A percentile compares a stretch with the other conserved stretches of the same genome.
Evolutionary conservation across 2,888 invertebrate genomes (phyloP).

Genomic region (Zygogramma bicolorata): DNA sequence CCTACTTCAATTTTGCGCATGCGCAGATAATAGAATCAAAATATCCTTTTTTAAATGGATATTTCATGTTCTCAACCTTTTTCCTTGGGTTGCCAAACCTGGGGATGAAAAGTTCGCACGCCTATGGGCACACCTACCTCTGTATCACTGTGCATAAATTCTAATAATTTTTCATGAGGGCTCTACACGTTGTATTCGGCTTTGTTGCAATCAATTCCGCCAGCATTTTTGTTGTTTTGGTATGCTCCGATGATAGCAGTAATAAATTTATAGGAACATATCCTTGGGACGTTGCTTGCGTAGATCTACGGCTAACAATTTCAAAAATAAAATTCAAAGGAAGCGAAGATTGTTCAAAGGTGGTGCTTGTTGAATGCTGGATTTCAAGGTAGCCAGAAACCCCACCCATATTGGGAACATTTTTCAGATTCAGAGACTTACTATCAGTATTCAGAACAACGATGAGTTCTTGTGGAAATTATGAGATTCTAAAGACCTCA

Average conservation of each 20-base stretch:
- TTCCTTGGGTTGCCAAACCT: no score
- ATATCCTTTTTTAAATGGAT: no score
- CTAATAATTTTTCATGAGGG: constrained; percentile 21
- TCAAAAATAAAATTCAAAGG: background rate
- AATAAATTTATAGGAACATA: constrained; percentile 8
- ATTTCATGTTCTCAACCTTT: no score
- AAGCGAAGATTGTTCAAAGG: background rate
- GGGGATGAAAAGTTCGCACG: constrained; percentile 1
- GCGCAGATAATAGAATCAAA: no score
- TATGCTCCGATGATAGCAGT: background rate
- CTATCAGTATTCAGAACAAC: no score
- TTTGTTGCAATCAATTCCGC: constrained; percentile 14
- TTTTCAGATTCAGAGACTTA: no score
- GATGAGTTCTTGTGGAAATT: no score
- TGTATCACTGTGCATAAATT: constrained; percentile 28
- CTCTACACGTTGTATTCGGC: constrained; percentile 19
- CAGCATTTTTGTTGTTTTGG: constrained; percentile 13
- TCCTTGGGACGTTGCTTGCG: background rate
- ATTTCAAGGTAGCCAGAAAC: background rate
- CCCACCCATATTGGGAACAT: background rate
- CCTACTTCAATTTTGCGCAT: no score
- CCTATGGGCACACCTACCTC: constrained; percentile 20
- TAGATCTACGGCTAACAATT: background rate
- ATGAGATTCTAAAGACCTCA: no score
- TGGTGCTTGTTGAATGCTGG: background rate